These are phyloP conservation scores for Ptyas mucosa DNA, from an alignment of 2,113 vertebrate species.

Conservation along the genomic window DNA sequence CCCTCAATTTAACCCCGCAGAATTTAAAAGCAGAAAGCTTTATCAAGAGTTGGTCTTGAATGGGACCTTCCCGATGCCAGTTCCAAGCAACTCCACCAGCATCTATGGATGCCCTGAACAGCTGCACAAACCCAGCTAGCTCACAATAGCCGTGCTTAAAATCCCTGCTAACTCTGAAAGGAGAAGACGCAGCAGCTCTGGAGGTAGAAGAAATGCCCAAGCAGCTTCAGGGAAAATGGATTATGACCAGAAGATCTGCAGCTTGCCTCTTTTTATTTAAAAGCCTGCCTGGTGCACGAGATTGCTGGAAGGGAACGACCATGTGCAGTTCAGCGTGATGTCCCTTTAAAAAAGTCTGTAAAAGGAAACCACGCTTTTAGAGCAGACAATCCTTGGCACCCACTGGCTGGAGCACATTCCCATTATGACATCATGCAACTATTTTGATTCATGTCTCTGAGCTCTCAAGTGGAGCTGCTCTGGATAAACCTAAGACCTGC, in stretches of 20 bases:
- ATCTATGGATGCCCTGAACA: neutral
- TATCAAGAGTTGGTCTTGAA: neutral
- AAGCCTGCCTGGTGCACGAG: conserved; percentile 34
- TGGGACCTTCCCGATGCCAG: neutral
- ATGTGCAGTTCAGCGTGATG: conserved; percentile 80
- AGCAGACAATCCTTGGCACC: conserved; percentile 73
- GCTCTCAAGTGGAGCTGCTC: conserved; percentile 44
- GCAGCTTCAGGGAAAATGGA: conserved; percentile 53
- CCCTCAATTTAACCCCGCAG: neutral
- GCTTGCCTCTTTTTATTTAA: conserved; percentile 33
- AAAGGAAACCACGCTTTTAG: conserved; percentile 79
- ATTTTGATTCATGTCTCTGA: conserved; percentile 73
- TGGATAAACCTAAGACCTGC: neutral
- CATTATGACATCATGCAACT: conserved; percentile 77
- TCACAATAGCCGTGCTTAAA: conserved; percentile 36
- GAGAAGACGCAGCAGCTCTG: neutral
- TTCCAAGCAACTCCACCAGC: neutral
- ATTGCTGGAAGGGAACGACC: conserved; percentile 57
- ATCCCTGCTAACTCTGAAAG: neutral
- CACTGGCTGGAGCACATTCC: conserved; percentile 52
- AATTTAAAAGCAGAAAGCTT: rapidly evolving
- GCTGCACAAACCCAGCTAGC: conserved; percentile 46
- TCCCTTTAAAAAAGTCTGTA: conserved; percentile 88
- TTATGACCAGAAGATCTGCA: conserved; percentile 36
- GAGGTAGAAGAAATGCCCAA: conserved; percentile 17